Evolutionary conservation across 2,888 invertebrate species (phyloP).

Genomic region (Acronicta alni): DNA sequence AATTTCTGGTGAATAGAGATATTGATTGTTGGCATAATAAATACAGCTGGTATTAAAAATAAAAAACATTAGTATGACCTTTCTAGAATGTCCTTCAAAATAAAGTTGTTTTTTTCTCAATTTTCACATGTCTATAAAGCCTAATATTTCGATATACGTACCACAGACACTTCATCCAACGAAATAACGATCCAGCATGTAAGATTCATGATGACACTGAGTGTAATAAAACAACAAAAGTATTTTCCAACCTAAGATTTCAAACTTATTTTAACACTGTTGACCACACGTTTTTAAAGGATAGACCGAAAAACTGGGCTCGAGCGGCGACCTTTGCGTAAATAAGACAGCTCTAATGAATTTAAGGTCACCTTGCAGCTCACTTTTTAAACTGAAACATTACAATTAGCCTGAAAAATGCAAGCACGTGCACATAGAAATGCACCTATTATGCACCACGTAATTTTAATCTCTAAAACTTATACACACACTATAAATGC

Average conservation of each 20-base stretch:
- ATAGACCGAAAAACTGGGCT: conserved; percentile 48
- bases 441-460: conserved; percentile 76
- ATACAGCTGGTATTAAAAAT: conserved; percentile 12
- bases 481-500: conserved; percentile 40
- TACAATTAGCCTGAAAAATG: conserved; percentile 82
- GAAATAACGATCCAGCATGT: conserved; percentile 62
- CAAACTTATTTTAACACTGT: conserved; percentile 69
- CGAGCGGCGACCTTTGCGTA: conserved; percentile 34
- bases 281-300: conserved; percentile 67
- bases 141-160: conserved; percentile 66
- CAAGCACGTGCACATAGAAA: conserved; percentile 86
- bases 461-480: conserved; percentile 57
- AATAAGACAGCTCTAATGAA: conserved; percentile 49
- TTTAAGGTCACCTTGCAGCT: conserved; percentile 54
- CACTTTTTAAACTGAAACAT: conserved; percentile 69
- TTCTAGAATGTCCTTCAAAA: conserved; percentile 63
- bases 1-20: neutral
- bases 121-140: conserved; percentile 17
- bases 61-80: conserved; percentile 61
- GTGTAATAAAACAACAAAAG: conserved; percentile 76
- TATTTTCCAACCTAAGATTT: conserved; percentile 70
- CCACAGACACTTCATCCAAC: conserved; percentile 83
- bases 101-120: conserved; percentile 51
- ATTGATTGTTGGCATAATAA: conserved; percentile 2
- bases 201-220: conserved; percentile 67